These are phyloP conservation scores for Zelleria hepariella DNA, from an alignment of 2,888 invertebrate genomes.

Conservation along the genomic window DNA sequence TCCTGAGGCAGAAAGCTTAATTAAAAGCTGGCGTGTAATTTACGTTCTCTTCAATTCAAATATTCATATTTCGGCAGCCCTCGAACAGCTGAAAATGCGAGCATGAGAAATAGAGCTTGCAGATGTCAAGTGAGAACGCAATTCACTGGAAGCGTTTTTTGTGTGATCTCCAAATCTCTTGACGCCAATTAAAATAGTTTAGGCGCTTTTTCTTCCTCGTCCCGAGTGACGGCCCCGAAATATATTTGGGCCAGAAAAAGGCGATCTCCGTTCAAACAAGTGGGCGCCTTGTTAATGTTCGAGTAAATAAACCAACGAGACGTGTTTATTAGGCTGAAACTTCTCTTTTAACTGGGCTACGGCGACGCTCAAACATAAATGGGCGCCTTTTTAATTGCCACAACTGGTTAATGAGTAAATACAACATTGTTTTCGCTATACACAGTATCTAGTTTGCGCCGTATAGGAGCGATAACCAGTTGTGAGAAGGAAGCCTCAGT, in stretches of 20 bases:
- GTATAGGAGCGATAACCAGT: constrained; percentile 20
- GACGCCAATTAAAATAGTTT: constrained; percentile 69
- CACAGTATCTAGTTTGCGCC: neutral
- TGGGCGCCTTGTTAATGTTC: constrained; percentile 42
- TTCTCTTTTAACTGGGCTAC: constrained; percentile 34
- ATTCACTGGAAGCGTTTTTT: constrained; percentile 42
- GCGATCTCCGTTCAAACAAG: constrained; percentile 57
- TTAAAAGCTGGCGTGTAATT: neutral
- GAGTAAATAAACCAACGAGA: constrained; percentile 51
- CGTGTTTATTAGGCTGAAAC: constrained; percentile 51
- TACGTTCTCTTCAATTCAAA: constrained; percentile 20
- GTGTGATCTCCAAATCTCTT: constrained; percentile 41
- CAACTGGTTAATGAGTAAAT: constrained; percentile 21
- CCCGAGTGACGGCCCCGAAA: constrained; percentile 48
- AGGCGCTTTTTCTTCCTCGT: constrained; percentile 50
- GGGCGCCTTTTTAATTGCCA: constrained; percentile 41
- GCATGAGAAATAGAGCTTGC: constrained; percentile 15
- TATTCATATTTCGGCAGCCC: neutral
- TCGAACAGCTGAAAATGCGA: constrained; percentile 1
- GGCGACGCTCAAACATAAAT: constrained; percentile 44
- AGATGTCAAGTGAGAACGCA: constrained; percentile 38
- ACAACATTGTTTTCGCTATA: constrained; percentile 30
- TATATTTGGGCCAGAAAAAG: constrained; percentile 49
- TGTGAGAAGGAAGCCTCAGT: constrained; percentile 7
- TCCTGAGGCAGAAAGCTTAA: neutral